These are phyloP conservation scores for Scaptomyza tumidula DNA, from an alignment of 2,888 invertebrate genomes.

Conservation along the genomic window DNA sequence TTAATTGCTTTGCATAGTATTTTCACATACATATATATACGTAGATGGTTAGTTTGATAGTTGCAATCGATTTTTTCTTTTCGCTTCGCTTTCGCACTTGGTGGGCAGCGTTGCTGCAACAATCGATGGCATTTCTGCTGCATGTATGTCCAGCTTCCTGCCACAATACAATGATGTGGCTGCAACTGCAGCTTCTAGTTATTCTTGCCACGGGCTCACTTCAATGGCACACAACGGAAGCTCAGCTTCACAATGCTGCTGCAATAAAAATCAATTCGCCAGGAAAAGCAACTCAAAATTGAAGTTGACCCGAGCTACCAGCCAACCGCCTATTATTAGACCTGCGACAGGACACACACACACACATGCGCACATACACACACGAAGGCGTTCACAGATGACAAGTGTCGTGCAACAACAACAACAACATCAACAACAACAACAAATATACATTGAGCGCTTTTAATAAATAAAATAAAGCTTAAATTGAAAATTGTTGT, in stretches of 20 bases:
- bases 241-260: conserved; percentile 35
- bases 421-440: conserved; percentile 1
- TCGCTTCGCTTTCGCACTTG: conserved; percentile 23
- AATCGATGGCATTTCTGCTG: conserved; percentile 48
- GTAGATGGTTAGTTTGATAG: conserved; percentile 25
- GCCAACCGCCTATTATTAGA: conserved; percentile 46
- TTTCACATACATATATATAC: conserved; percentile 2
- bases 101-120: conserved; percentile 31
- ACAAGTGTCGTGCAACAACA: conserved; percentile 16
- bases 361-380: conserved; percentile 15
- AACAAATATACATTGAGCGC: conserved; percentile 41
- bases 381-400: not conserved
- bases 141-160: conserved; percentile 47
- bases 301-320: conserved; percentile 51
- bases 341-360: conserved; percentile 21
- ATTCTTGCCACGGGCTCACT: conserved; percentile 27
- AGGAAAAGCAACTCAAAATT: conserved; percentile 68
- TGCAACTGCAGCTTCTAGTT: conserved; percentile 11
- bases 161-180: conserved; percentile 59
- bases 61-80: conserved; percentile 19
- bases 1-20: conserved; percentile 72
- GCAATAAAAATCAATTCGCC: conserved; percentile 50
- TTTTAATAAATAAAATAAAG: conserved; percentile 70
- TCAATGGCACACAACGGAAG: conserved; percentile 46
- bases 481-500: conserved; percentile 78